Conservation (phyloP, 2,888 invertebrate species). For the Matsumyia berberina region DNA sequence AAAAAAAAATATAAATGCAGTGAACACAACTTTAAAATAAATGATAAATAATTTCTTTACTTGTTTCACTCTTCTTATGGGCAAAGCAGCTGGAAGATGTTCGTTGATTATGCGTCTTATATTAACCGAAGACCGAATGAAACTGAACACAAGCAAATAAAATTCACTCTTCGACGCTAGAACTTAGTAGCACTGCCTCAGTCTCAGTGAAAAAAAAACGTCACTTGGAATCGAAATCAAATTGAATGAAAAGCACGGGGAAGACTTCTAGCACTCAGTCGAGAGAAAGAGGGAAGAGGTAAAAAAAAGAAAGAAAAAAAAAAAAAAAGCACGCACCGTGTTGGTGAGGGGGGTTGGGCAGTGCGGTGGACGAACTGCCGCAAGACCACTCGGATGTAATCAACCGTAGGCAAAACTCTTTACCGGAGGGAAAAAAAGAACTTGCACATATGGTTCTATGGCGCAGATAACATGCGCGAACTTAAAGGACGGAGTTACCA, state of each 20-base stretch:
- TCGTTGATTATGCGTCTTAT: conserved; percentile 78
- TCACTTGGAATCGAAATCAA: conserved; percentile 34
- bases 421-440: background rate
- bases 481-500: conserved; percentile 16
- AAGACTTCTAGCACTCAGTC: conserved; percentile 2
- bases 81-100: conserved; percentile 46
- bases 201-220: conserved; percentile 26
- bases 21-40: conserved; percentile 30
- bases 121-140: conserved; percentile 83
- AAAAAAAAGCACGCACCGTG: conserved; percentile 9
- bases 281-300: conserved; percentile 12
- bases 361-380: background rate
- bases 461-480: conserved; percentile 20
- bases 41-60: conserved; percentile 53
- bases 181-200: conserved; percentile 19
- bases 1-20: conserved; percentile 29
- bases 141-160: conserved; percentile 80
- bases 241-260: conserved; percentile 38
- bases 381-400: conserved; percentile 22
- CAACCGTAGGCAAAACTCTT: conserved; percentile 29
- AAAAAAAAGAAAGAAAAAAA: conserved; percentile 4
- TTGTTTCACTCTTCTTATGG: conserved; percentile 67
- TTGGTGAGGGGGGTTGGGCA: conserved; percentile 1
- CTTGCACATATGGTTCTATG: conserved; percentile 31
- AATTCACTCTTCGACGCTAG: conserved; percentile 42